Evolutionary conservation across 2,797 vertebrate genomes (phyloP).

Genomic region (Cynopterus sphinx): DNA sequence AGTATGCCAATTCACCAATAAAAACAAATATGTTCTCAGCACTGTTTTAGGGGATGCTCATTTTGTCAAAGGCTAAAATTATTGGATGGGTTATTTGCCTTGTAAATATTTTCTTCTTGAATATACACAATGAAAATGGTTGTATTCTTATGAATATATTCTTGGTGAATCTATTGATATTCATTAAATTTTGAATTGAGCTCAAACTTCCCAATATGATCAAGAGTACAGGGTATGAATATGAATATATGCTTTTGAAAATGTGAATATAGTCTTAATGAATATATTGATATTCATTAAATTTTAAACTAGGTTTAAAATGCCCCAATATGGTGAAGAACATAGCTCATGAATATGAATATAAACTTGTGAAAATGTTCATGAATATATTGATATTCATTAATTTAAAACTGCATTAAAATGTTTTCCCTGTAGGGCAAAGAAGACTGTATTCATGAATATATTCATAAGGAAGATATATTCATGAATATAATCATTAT

Average conservation of each 20-base stretch:
- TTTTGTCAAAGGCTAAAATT: slow-evolving; percentile 53
- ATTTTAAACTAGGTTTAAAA: slow-evolving; percentile 74
- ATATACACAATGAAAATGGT: slow-evolving; percentile 34
- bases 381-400: slow-evolving; percentile 79
- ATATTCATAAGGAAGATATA: slow-evolving; percentile 74
- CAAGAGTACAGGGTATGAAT: slow-evolving; percentile 64
- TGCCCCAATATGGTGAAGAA: slow-evolving; percentile 75
- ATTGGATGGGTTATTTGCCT: slow-evolving; percentile 21
- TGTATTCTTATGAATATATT: slow-evolving; percentile 57
- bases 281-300: slow-evolving; percentile 78
- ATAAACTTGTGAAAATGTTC: slow-evolving; percentile 72
- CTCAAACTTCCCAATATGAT: slow-evolving; percentile 63
- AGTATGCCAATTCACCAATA: not conserved
- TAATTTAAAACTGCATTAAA: slow-evolving; percentile 79
- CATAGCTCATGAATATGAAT: slow-evolving; percentile 77
- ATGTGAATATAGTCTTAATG: slow-evolving; percentile 69
- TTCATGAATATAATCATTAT: slow-evolving; percentile 72
- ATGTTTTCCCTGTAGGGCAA: slow-evolving; percentile 72
- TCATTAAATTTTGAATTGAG: slow-evolving; percentile 70
- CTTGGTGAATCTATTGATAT: slow-evolving; percentile 65
- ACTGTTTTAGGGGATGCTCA: slow-evolving; percentile 11
- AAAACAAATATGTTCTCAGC: not conserved
- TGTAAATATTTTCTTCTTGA: slow-evolving; percentile 21
- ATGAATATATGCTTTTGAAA: slow-evolving; percentile 74
- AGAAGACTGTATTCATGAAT: slow-evolving; percentile 77